Evolutionary conservation across 2,113 vertebrate genomes (phyloP).

Genomic region (Oryzias javanicus): DNA sequence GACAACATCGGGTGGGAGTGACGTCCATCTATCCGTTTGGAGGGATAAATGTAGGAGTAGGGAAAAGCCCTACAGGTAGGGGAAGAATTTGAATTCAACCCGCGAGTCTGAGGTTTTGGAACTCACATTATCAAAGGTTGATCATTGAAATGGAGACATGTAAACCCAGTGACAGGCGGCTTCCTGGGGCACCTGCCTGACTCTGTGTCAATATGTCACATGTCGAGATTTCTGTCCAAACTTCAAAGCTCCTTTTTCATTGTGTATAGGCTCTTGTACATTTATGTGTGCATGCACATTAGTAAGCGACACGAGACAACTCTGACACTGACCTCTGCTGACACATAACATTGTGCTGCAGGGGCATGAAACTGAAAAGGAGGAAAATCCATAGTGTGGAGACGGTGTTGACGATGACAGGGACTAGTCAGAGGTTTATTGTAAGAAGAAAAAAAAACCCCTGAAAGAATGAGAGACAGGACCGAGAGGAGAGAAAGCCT

Average conservation of each 20-base stretch:
- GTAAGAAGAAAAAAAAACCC: slow-evolving; percentile 29
- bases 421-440: slow-evolving; percentile 62
- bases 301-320: slow-evolving; percentile 36
- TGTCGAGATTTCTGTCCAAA: too few species aligned
- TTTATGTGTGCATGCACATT: background rate
- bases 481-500: slow-evolving; percentile 7
- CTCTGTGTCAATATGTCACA: slow-evolving; percentile 5
- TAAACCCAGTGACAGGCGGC: slow-evolving; percentile 27
- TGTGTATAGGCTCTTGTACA: background rate
- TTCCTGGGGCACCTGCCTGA: slow-evolving; percentile 1
- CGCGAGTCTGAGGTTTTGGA: slow-evolving; percentile 34
- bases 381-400: slow-evolving; percentile 65
- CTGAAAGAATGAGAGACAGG: background rate
- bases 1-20: too few species aligned
- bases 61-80: too few species aligned
- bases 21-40: too few species aligned
- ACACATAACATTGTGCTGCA: slow-evolving; percentile 63
- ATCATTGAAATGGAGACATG: slow-evolving; percentile 42
- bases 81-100: too few species aligned
- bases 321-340: slow-evolving; percentile 61
- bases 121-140: slow-evolving; percentile 47
- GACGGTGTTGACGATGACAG: slow-evolving; percentile 42
- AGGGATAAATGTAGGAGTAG: too few species aligned
- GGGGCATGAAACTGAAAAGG: slow-evolving; percentile 57
- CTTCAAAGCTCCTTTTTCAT: background rate